Base-by-base conservation (phyloP, 2,888 invertebrate species). In the Baccha elongata region DNA sequence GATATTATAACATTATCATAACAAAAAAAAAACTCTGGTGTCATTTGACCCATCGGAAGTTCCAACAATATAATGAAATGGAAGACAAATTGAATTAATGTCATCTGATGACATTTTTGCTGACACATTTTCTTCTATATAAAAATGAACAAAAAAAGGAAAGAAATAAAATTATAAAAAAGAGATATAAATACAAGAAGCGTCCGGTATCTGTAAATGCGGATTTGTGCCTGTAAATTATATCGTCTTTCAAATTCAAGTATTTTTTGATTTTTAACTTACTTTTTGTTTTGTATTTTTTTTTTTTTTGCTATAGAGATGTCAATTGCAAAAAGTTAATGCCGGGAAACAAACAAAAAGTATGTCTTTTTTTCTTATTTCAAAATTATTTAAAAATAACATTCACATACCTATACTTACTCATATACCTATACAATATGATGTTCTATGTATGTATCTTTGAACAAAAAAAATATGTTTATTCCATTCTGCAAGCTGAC, bases 31-130 rank as follows among this genome's bases (percentile, higher is more conserved):
- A 40, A 62, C 40, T 23, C 23, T 8, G n/a, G n/a, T 48, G 71
- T 21, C 50, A 79, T 46, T 55, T 72, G 78, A 73, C 37, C 40
- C 78, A 53, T 8, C 65, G 72, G 72, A 79, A 79, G 79, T 67
- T 44, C 15, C 62, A 44, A 11, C 46, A 50, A 40, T 17, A 23
- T 29, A 7, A 11, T 44, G 40, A 29, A 73, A 68, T 19, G 13
- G 15, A 55, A 73, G n/a, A 29, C 21, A 26, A 55, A 40, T 73
- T 17, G 11, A 68, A 50, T 79, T 73, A 67, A 29, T 67, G 37
- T 50, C 50, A 11, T 64, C 73, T 29, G 50, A 44, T 48, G 35
- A 15, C 55, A 74, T 37, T 74, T 74, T 15, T 74, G 80, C 74
- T 80, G 74, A 80, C 74, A 80, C 29, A 19, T 35, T 69, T 78